These are phyloP conservation scores for Girardinichthys multiradiatus DNA, from an alignment of 2,113 vertebrate species.

Conservation along the genomic window DNA sequence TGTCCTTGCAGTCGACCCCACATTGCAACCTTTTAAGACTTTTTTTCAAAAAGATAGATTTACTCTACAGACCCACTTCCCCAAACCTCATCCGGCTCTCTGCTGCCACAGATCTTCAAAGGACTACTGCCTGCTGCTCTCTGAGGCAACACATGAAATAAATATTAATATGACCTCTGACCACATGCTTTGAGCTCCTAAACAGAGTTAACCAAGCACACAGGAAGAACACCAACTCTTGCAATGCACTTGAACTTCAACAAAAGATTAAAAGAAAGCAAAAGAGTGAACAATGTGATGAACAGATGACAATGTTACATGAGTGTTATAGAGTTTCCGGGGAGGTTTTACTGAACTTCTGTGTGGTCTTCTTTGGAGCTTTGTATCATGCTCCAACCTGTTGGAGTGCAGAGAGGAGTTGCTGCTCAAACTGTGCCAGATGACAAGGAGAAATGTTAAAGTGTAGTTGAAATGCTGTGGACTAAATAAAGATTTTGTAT, in stretches of 20 bases:
- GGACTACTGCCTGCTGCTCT: constrained; percentile 63
- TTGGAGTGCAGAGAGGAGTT: constrained; percentile 33
- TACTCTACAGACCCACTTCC: constrained; percentile 30
- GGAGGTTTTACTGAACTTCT: constrained; percentile 35
- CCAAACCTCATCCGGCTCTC: constrained; percentile 47
- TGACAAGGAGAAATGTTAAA: constrained; percentile 29
- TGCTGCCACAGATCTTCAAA: constrained; percentile 73
- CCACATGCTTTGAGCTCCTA: constrained; percentile 62
- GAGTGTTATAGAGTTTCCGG: constrained; percentile 25
- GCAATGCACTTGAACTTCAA: neutral
- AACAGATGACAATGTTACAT: constrained; percentile 18
- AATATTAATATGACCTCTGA: constrained; percentile 83
- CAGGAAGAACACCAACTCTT: constrained; percentile 19
- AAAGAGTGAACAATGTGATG: constrained; percentile 2
- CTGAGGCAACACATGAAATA: constrained; percentile 77
- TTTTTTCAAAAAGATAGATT: constrained; percentile 43
- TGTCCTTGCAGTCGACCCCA: constrained; percentile 57
- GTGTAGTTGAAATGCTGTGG: constrained; percentile 21
- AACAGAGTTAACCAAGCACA: constrained; percentile 50
- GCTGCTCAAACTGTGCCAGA: constrained; percentile 37
- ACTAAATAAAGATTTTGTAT: constrained; percentile 20
- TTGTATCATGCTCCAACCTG: constrained; percentile 64
- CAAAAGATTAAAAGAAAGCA: constrained; percentile 1
- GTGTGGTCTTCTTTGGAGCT: constrained; percentile 58
- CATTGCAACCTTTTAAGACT: constrained; percentile 73